Conservation (phyloP, 2,113 vertebrate genomes). For the Alaudala cheleensis region DNA sequence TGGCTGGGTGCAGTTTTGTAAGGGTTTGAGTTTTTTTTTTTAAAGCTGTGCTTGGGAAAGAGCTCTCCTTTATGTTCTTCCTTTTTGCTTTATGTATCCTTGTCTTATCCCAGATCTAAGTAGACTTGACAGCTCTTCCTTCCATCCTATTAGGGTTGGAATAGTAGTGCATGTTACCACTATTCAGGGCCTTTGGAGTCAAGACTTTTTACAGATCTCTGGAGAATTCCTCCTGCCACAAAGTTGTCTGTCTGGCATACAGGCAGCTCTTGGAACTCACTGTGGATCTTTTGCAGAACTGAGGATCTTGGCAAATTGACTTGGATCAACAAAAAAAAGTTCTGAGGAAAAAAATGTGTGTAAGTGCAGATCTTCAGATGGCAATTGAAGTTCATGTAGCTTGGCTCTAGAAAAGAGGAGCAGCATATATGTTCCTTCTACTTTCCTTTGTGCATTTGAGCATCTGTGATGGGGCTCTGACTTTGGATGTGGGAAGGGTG, state of each 20-base stretch:
- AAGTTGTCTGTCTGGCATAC: not conserved
- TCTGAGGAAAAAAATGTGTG: not conserved
- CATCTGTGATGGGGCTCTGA: not conserved
- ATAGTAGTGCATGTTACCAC: not conserved
- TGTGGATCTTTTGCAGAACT: not conserved
- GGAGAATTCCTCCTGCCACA: not conserved
- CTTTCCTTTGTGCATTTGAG: not conserved
- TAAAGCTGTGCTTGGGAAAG: not conserved
- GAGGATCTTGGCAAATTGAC: not conserved
- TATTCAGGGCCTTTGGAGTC: not conserved
- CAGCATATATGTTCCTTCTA: not conserved
- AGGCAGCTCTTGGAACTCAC: not conserved
- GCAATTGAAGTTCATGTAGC: not conserved
- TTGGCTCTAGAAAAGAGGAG: not conserved
- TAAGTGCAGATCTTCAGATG: not conserved
- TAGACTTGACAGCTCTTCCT: not conserved
- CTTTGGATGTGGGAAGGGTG: not conserved
- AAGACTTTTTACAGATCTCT: not conserved
- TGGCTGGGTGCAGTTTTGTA: not conserved
- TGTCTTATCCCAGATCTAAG: not conserved
- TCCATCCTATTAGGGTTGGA: not conserved
- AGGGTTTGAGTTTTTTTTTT: not conserved
- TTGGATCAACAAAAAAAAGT: not conserved
- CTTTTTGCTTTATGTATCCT: not conserved
- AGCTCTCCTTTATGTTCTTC: not conserved